Evolutionary conservation across 64 coral and sea anemone species (phyloP).

Genomic region (Anthopleura sola): DNA sequence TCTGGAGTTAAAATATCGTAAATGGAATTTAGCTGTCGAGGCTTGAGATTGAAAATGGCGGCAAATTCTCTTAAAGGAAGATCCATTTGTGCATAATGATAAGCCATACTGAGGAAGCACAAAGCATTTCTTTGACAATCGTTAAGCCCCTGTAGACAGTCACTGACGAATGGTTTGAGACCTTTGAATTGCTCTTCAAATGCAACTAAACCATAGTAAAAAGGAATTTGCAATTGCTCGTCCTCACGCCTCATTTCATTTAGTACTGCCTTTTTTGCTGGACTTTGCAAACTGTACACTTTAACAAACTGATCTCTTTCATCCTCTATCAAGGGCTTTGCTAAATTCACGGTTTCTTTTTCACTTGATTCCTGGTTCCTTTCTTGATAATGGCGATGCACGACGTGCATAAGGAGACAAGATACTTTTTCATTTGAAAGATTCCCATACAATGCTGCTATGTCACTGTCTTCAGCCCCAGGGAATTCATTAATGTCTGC

Average conservation of each 20-base stretch:
- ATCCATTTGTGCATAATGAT: slow-evolving; percentile 43
- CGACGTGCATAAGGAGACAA: slow-evolving; percentile 38
- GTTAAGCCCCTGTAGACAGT: slow-evolving; percentile 31
- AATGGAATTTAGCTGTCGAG: slow-evolving; percentile 1
- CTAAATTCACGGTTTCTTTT: not conserved
- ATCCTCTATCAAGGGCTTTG: not conserved
- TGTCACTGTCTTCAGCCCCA: slow-evolving; percentile 26
- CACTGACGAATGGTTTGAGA: slow-evolving; percentile 44
- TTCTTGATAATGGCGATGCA: not conserved
- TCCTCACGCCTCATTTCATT: not conserved
- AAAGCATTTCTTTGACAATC: slow-evolving; percentile 14
- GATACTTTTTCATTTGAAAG: slow-evolving; percentile 62
- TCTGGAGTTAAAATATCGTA: not conserved
- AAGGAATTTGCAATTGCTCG: slow-evolving; percentile 55
- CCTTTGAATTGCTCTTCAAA: slow-evolving; percentile 51
- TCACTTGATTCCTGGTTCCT: not conserved
- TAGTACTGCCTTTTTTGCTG: not conserved
- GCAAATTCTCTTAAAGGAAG: slow-evolving; percentile 25
- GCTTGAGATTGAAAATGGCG: not conserved
- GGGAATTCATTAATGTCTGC: slow-evolving; percentile 36
- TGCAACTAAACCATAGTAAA: slow-evolving; percentile 55
- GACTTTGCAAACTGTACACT: slow-evolving; percentile 46
- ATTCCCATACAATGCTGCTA: slow-evolving; percentile 30
- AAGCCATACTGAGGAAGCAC: slow-evolving; percentile 53
- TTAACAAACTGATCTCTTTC: slow-evolving; percentile 24